Evolutionary conservation across 2,797 vertebrate species (phyloP).

Genomic region (Anguilla marmorata): DNA sequence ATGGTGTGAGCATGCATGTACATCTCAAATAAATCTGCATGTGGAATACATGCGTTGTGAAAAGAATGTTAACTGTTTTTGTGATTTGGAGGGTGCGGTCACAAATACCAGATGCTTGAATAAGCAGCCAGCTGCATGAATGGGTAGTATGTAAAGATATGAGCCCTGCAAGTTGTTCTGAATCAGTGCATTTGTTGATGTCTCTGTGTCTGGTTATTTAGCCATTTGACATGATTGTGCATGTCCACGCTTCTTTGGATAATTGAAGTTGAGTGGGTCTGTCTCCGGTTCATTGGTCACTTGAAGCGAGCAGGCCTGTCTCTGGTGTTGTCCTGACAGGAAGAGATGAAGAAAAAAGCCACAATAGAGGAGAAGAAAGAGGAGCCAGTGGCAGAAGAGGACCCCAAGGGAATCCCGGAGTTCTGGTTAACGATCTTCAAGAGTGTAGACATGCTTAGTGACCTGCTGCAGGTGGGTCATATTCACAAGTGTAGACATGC

Average conservation of each 20-base stretch:
- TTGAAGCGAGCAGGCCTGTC: neutral
- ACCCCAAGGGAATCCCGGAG: slow-evolving; percentile 90
- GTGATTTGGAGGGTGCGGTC: too few relatives aligned
- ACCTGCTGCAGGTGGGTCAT: neutral
- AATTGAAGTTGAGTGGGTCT: neutral
- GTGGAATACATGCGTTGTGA: too few relatives aligned
- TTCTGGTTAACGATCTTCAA: slow-evolving; percentile 94
- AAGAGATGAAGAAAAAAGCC: slow-evolving; percentile 86
- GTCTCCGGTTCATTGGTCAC: neutral
- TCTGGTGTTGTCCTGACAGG: slow-evolving; percentile 66
- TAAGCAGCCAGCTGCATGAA: too few relatives aligned
- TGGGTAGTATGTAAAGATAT: too few relatives aligned
- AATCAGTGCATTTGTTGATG: too few relatives aligned
- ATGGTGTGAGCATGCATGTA: too few relatives aligned
- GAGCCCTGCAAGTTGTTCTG: too few relatives aligned
- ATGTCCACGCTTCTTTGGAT: neutral
- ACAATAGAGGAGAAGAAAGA: slow-evolving; percentile 85
- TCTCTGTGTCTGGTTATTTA: too few relatives aligned
- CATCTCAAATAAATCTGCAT: too few relatives aligned
- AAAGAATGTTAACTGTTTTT: too few relatives aligned
- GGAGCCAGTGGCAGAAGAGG: slow-evolving; percentile 70
- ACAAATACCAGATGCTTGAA: too few relatives aligned
- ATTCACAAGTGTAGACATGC: slow-evolving; percentile 72
- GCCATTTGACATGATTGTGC: too few relatives aligned
- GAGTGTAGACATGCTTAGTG: slow-evolving; percentile 13